Conservation (phyloP, 2,888 invertebrate species). For the Laspeyria flexula region DNA sequence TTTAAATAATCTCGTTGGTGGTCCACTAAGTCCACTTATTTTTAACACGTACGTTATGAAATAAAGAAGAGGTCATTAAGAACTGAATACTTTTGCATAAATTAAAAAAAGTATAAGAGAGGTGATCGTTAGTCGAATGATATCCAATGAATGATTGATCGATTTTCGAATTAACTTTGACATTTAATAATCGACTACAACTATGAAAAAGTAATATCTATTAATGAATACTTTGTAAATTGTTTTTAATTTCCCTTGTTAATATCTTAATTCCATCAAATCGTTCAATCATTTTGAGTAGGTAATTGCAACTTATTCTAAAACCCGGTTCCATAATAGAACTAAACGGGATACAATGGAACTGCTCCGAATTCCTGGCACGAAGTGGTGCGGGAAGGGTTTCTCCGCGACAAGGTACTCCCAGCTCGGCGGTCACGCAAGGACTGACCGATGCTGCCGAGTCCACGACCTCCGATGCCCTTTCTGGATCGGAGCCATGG, state of each 20-base stretch:
- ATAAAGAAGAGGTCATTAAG: slow-evolving; percentile 54
- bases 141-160: slow-evolving; percentile 17
- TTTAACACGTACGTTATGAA: slow-evolving; percentile 35
- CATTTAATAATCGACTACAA: slow-evolving; percentile 17
- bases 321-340: no score
- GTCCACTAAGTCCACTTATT: slow-evolving; percentile 54
- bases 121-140: slow-evolving; percentile 22
- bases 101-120: slow-evolving; percentile 14
- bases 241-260: neutral
- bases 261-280: no score
- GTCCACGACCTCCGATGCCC: slow-evolving; percentile 95
- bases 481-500: slow-evolving; percentile 93
- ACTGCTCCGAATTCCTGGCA: slow-evolving; percentile 93
- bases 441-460: slow-evolving; percentile 95
- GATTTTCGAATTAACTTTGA: slow-evolving; percentile 23
- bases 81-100: slow-evolving; percentile 12
- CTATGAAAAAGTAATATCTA: neutral
- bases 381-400: slow-evolving; percentile 97
- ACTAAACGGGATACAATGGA: slow-evolving; percentile 84
- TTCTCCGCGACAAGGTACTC: slow-evolving; percentile 92
- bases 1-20: slow-evolving; percentile 58
- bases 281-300: neutral
- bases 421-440: slow-evolving; percentile 93
- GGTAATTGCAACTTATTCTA: no score
- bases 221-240: neutral